Base-by-base conservation (phyloP, 37 sponge, comb jelly and placozoan genomes). In the Aplysina aerophoba region DNA sequence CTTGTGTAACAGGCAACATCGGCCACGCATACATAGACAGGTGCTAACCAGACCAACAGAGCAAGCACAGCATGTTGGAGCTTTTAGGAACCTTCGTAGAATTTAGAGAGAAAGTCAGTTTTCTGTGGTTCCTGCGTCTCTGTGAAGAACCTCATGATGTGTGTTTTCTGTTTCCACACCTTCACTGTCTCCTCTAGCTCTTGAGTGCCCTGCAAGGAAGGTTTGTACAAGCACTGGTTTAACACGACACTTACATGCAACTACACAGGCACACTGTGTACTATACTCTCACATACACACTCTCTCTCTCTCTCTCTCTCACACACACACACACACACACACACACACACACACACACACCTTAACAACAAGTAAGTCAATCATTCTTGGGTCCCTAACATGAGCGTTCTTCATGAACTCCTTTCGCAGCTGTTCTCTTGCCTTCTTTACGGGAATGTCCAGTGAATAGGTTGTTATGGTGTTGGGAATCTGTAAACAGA, bases 321-420 rank as follows among this genome's bases (percentile, higher is more conserved):
- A 44, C 50, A 44, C 50, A 44, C 50, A 44, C 50, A 44, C 50
- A 44, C 50, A 44, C 8, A 8, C 50, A 44, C 50, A 8, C 50
- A 33, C 20, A 19, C 20, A 34, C 36, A 34, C 73, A 72, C 73
- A 20, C 20, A 21, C 24, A 28, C 71, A 38, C 81, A 91, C 98
- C 91, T 98, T 98, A 39, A 98, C 83, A 24, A 98, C 96, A 67
- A 94, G 40, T 89, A 98, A 80, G 64, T 98, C 98, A 63, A 98
- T 93, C 20, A 93, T 86, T 58, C 98, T 89, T 15, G 93, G 92
- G 79, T 98, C 98, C 55, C 93, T 86, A n/a, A 98, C 84, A 79
- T 94, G 88, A 54, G 93, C 82, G 82, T 98, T 90, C 72, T 92
- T 91, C 77, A 83, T 56, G 71, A 98, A 98, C 86, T 94, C 88